A percentile compares a stretch with the other conserved stretches of the same genome.
Conservation (phyloP, 2,113 vertebrate genomes). For the Thamnaconus septentrionalis region DNA sequence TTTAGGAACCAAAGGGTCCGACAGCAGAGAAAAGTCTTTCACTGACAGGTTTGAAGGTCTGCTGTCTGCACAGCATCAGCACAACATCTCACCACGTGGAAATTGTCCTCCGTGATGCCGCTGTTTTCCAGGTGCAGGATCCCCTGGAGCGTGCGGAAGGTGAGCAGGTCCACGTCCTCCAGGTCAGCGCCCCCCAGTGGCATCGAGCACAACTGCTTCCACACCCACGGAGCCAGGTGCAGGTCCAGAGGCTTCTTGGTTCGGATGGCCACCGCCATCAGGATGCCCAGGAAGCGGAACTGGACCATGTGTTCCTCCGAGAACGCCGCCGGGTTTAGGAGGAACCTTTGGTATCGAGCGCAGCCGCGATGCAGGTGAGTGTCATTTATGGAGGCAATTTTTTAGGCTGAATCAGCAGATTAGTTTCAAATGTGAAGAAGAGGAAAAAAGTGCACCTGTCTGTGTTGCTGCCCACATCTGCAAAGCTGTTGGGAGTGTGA, state of each 20-base stretch:
- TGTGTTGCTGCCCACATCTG: constrained; percentile 81
- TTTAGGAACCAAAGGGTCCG: not conserved
- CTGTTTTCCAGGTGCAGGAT: constrained; percentile 81
- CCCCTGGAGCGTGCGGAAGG: constrained; percentile 76
- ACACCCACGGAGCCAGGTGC: constrained; percentile 81
- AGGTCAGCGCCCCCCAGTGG: constrained; percentile 73
- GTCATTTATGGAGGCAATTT: not conserved
- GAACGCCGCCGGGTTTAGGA: constrained; percentile 75
- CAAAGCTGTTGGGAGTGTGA: constrained; percentile 78
- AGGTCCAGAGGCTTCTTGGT: constrained; percentile 83
- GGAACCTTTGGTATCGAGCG: constrained; percentile 61
- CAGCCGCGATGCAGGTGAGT: not conserved
- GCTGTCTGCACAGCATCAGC: not conserved
- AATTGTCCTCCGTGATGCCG: constrained; percentile 81
- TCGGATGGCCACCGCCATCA: constrained; percentile 81
- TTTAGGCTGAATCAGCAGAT: not conserved
- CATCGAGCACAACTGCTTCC: constrained; percentile 82
- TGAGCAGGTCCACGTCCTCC: constrained; percentile 83
- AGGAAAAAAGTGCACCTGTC: constrained; percentile 69
- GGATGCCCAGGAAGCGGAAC: constrained; percentile 81
- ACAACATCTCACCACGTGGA: constrained; percentile 75
- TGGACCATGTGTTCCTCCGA: constrained; percentile 78
- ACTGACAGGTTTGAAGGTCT: not conserved
- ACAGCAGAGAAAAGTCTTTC: not conserved
- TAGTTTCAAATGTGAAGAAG: not conserved